Evolutionary conservation across 2,888 invertebrate genomes (phyloP).

Genomic region (Amiota communis): DNA sequence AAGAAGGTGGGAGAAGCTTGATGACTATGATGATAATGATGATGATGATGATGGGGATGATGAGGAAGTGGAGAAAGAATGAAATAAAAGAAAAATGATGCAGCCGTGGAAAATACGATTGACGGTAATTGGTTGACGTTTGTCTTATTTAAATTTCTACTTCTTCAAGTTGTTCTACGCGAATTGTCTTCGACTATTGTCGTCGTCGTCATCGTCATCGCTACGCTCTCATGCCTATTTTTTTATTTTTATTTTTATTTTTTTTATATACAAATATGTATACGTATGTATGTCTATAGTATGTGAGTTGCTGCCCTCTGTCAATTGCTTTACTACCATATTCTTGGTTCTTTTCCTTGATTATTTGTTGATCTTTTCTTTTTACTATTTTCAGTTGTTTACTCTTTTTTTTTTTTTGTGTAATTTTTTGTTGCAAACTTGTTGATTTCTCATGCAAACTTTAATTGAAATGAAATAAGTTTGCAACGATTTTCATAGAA

Average conservation of each 20-base stretch:
- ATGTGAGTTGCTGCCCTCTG: neutral
- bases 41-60: too few species aligned
- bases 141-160: slow-evolving; percentile 64
- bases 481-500: slow-evolving; percentile 64
- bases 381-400: slow-evolving; percentile 5
- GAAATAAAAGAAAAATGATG: slow-evolving; percentile 28
- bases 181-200: slow-evolving; percentile 25
- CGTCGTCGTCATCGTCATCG: slow-evolving; percentile 30
- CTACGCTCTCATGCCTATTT: slow-evolving; percentile 35
- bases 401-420: slow-evolving; percentile 1
- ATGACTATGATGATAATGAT: neutral
- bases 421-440: slow-evolving; percentile 11
- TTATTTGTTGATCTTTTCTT: neutral
- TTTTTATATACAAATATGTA: slow-evolving; percentile 34
- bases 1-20: neutral
- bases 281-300: too few species aligned
- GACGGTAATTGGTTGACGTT: slow-evolving; percentile 69
- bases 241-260: slow-evolving; percentile 14
- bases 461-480: slow-evolving; percentile 68
- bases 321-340: neutral
- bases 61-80: neutral
- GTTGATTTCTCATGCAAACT: slow-evolving; percentile 50
- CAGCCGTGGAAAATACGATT: slow-evolving; percentile 63
- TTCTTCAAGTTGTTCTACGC: neutral
- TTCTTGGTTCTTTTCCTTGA: neutral